Percentiles rank a stretch among this genome's conserved stretches.
Evolutionary conservation across 2,113 vertebrate genomes (phyloP).

Genomic region (Tachysurus vachellii): DNA sequence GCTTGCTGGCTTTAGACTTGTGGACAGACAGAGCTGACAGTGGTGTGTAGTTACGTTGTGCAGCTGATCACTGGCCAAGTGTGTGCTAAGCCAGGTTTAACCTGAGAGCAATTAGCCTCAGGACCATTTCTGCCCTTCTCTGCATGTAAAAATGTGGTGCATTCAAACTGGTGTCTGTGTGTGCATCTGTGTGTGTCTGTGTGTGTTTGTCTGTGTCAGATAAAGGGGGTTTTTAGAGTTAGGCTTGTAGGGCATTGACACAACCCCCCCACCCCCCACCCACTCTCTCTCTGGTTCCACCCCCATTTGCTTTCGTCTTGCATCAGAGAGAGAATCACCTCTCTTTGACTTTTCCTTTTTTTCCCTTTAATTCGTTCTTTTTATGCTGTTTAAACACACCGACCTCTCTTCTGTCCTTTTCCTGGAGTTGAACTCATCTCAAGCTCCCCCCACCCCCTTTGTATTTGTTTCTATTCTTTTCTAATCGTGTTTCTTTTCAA

Average conservation of each 20-base stretch:
- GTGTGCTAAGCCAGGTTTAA: slow-evolving; percentile 13
- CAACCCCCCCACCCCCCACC: background rate
- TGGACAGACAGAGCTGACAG: background rate
- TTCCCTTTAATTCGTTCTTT: slow-evolving; percentile 21
- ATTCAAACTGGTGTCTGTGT: background rate
- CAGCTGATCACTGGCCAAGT: slow-evolving; percentile 29
- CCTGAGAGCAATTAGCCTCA: slow-evolving; percentile 5
- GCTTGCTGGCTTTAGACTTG: background rate
- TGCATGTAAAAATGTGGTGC: background rate
- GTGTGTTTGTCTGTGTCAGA: too few relatives aligned
- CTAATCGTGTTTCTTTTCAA: background rate
- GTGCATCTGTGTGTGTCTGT: background rate
- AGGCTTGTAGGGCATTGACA: background rate
- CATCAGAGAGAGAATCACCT: slow-evolving; percentile 17
- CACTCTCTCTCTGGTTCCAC: slow-evolving; percentile 3
- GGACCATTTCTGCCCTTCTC: background rate
- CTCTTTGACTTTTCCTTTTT: background rate
- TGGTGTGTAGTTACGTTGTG: slow-evolving; percentile 8
- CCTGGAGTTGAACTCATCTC: background rate
- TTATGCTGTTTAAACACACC: background rate
- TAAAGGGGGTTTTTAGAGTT: background rate
- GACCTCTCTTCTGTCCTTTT: background rate
- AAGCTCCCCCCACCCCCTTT: background rate
- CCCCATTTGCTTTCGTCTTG: slow-evolving; percentile 15
- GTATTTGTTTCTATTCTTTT: background rate